phyloP scores from a whole-genome alignment of 2,888 invertebrate species.

The Criorhina ranunculi region DNA sequence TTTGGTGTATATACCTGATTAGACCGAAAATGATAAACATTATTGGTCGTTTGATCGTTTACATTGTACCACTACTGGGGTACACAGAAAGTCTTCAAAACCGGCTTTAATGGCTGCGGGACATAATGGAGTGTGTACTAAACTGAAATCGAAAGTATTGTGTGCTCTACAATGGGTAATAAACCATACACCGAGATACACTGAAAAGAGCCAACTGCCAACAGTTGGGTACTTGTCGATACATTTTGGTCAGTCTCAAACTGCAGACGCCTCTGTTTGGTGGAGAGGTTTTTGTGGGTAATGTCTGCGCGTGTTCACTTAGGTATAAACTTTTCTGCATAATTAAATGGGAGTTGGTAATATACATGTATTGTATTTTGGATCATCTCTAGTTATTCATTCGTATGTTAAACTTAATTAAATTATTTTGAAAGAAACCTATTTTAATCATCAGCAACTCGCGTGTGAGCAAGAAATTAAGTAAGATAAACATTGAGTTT shows the following conservation, averaged over 20 bases:
- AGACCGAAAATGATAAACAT: constrained; percentile 51
- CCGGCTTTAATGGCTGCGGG: constrained; percentile 51
- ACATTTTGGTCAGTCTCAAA: constrained; percentile 24
- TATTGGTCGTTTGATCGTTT: constrained; percentile 39
- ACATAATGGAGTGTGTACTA: constrained; percentile 29
- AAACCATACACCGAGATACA: constrained; percentile 11
- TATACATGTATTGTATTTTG: too few relatives aligned
- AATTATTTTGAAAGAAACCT: constrained; percentile 15
- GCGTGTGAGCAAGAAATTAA: constrained; percentile 4
- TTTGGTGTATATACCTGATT: constrained; percentile 52
- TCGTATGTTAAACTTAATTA: constrained; percentile 1
- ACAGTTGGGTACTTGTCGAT: constrained; percentile 21
- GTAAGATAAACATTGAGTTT: constrained; percentile 3
- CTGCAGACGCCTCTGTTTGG: background rate
- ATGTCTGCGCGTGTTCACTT: constrained; percentile 30
- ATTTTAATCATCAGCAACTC: background rate
- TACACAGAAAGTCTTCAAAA: constrained; percentile 44
- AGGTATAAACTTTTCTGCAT: constrained; percentile 50
- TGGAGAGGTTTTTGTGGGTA: constrained; percentile 22
- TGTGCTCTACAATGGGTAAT: constrained; percentile 52
- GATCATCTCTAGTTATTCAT: constrained; percentile 1
- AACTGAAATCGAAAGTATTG: constrained; percentile 71
- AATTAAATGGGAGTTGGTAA: constrained; percentile 31
- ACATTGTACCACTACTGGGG: constrained; percentile 29
- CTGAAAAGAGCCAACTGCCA: background rate